Base-by-base conservation (phyloP, 2,888 invertebrate species). In the Stenichneumon culpator region DNA sequence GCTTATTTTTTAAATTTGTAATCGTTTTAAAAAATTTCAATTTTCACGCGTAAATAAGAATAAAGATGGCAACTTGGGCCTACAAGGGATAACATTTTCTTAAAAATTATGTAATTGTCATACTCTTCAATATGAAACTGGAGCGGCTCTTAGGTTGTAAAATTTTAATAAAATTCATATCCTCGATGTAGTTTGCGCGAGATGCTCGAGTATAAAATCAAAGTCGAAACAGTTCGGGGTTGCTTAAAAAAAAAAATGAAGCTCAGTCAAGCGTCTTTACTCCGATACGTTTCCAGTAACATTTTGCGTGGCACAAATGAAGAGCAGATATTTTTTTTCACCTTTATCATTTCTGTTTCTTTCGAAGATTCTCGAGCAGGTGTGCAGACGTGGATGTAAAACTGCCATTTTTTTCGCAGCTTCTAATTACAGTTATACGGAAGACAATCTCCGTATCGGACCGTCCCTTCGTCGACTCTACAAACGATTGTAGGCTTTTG, bases 281-380 rank as follows among this genome's bases (percentile, higher is more conserved):
- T 16, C 50, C 32, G 54, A 72, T 67, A 67, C 57, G 79, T 69
- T 74, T 84, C 79, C 85, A 83, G 36, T 89, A 87, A 84, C 88
- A 86, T 87, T 88, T 84, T 87, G 79, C 86, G 67, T 81, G 87
- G 86, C 54, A 22, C 77, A 82, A 69, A 84, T 86, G 86, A 84
- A 82, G 80, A 83, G 28, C 68, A 77, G 78, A 19, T 47, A 57
- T 73, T 22, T 74, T 63, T 83, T 78, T 72, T 57, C 63, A 16
- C 25, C 39, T 47, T 77, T 80, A 28, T 60, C 28, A 28, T 67
- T 80, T 65, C 72, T 54, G 47, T 50, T 63, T 65, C 11, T 74
- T 63, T 74, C 22, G 50, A n/a, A 28, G 74, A 65, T 74, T 6
- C 28, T 65, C 3, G 32, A 32, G n/a, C 47, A 39, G 28, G 47